Conservation (phyloP, 2,888 invertebrate genomes). For the Margaritifera margaritifera region DNA sequence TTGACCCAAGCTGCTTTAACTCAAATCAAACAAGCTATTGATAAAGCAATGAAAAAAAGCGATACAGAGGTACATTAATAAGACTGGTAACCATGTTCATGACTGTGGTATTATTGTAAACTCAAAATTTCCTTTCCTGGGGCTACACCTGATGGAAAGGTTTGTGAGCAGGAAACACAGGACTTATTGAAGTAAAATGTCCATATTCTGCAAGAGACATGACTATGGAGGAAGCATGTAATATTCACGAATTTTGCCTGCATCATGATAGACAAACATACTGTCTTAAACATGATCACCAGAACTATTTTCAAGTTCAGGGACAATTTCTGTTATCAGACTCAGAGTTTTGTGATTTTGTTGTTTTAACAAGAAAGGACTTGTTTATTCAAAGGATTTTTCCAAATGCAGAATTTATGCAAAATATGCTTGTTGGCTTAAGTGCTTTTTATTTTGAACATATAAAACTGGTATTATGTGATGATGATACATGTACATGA, state of each 20-base stretch:
- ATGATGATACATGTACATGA: too few species aligned
- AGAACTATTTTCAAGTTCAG: conserved; percentile 27
- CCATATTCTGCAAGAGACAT: conserved; percentile 21
- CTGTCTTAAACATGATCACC: too few species aligned
- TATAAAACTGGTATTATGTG: too few species aligned
- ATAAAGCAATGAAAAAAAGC: conserved; percentile 15
- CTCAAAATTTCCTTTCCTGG: conserved; percentile 24
- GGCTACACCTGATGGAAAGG: conserved; percentile 25
- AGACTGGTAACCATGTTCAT: conserved; percentile 18
- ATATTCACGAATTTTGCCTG: too few species aligned
- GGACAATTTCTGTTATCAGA: conserved; percentile 22
- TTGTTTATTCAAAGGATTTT: too few species aligned
- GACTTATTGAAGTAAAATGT: conserved; percentile 32
- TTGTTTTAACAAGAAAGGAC: conserved; percentile 21
- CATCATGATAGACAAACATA: too few species aligned
- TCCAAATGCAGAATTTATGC: too few species aligned
- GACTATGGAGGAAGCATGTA: too few species aligned
- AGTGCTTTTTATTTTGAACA: too few species aligned
- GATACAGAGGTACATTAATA: conserved; percentile 20
- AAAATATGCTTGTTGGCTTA: too few species aligned
- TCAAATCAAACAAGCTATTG: too few species aligned
- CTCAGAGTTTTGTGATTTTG: conserved; percentile 22
- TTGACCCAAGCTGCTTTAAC: too few species aligned
- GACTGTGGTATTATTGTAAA: conserved; percentile 20
- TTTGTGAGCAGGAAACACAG: conserved; percentile 16